Conservation (phyloP, 1,140 invertebrate genomes). For the Conus ventricosus region DNA sequence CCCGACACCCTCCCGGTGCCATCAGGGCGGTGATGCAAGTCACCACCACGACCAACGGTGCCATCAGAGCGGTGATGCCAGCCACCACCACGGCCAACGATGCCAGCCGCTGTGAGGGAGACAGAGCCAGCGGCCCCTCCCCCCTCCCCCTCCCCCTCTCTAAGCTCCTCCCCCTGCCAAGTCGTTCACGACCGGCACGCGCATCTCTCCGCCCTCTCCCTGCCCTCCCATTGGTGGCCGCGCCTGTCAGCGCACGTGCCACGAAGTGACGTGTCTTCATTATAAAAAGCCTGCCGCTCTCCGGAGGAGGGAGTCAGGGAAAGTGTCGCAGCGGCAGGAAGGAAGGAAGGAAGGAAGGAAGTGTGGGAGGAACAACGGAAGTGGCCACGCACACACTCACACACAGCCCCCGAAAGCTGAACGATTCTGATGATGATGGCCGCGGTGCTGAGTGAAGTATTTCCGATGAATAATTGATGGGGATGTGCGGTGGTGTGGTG, state of each 20-base stretch:
- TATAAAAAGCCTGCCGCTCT: conserved; percentile 21
- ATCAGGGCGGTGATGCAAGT: too few relatives aligned
- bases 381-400: background rate
- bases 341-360: background rate
- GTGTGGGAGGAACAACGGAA: background rate
- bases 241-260: conserved; percentile 19
- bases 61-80: too few relatives aligned
- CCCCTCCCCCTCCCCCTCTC: background rate
- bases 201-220: conserved; percentile 7
- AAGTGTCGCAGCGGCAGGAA: background rate
- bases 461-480: background rate
- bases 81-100: too few relatives aligned
- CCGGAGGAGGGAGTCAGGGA: background rate
- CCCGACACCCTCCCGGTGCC: too few relatives aligned
- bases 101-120: background rate
- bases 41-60: too few relatives aligned
- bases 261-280: background rate
- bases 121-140: background rate
- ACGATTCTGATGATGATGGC: too few relatives aligned
- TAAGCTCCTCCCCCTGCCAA: background rate
- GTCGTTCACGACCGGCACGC: conserved; percentile 11
- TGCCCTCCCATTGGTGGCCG: conserved; percentile 13
- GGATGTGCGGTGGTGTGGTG: too few relatives aligned
- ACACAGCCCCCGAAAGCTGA: too few relatives aligned
- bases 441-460: background rate